phyloP scores from a whole-genome alignment of 2,797 vertebrate genomes.

The Spatula versicolor region DNA sequence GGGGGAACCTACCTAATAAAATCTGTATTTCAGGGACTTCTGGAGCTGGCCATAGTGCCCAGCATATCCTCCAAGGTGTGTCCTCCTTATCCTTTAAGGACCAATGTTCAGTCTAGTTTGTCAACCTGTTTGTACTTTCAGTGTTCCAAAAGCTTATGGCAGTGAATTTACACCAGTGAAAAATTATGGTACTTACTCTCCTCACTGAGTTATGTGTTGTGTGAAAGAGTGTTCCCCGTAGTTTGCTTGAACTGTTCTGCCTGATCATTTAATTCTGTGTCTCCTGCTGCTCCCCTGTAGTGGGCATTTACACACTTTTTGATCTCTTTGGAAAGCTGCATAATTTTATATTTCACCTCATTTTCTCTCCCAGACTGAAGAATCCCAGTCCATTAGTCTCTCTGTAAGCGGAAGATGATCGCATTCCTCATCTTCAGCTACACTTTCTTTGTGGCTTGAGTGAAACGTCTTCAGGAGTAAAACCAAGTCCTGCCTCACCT shows the following conservation, averaged over 20 bases:
- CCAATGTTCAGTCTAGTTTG: background rate
- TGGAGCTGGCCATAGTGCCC: background rate
- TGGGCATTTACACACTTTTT: background rate
- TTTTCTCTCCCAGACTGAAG: background rate
- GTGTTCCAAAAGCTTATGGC: background rate
- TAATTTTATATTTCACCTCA: background rate
- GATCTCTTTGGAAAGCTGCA: background rate
- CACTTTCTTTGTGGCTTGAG: rapidly evolving
- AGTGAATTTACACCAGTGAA: background rate
- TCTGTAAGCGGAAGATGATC: background rate
- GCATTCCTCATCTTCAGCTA: background rate
- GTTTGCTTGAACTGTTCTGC: background rate
- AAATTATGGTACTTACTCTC: background rate
- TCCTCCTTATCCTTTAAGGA: background rate
- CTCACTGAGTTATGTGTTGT: background rate
- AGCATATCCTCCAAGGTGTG: background rate
- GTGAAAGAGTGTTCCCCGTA: background rate
- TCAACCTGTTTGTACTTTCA: background rate
- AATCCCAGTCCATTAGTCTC: background rate
- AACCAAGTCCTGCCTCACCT: background rate
- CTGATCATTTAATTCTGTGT: background rate
- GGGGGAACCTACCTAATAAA: background rate
- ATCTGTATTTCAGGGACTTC: background rate
- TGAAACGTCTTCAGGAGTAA: background rate
- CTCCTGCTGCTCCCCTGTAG: background rate